These are phyloP conservation scores for Lordiphosa fenestrarum DNA, from an alignment of 2,888 invertebrate genomes.

Conservation along the genomic window DNA sequence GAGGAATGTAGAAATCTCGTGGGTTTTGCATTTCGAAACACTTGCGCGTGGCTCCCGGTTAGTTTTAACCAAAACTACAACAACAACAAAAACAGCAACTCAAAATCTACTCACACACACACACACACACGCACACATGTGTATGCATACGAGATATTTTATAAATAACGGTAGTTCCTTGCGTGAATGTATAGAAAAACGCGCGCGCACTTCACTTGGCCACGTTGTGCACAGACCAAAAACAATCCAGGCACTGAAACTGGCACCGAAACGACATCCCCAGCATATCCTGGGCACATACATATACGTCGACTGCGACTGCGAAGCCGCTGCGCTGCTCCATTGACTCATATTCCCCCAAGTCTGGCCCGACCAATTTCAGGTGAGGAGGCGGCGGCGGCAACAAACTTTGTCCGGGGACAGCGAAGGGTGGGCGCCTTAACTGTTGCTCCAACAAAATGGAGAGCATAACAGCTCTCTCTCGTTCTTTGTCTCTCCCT, in stretches of 20 bases:
- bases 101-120: slow-evolving; percentile 16
- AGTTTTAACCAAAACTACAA: slow-evolving; percentile 21
- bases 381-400: slow-evolving; percentile 38
- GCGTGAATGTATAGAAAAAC: slow-evolving; percentile 35
- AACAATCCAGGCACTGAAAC: slow-evolving; percentile 79
- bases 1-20: slow-evolving; percentile 38
- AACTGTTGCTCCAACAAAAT: slow-evolving; percentile 60
- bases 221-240: slow-evolving; percentile 75
- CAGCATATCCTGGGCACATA: slow-evolving; percentile 53
- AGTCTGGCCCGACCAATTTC: slow-evolving; percentile 32
- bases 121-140: slow-evolving; percentile 13
- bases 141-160: slow-evolving; percentile 18
- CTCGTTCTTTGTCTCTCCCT: no score
- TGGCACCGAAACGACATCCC: slow-evolving; percentile 28
- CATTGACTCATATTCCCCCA: slow-evolving; percentile 36
- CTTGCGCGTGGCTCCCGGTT: slow-evolving; percentile 48
- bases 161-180: slow-evolving; percentile 38
- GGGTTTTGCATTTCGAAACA: slow-evolving; percentile 42
- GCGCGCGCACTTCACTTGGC: slow-evolving; percentile 39
- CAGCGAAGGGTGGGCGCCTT: slow-evolving; percentile 42
- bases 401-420: slow-evolving; percentile 58
- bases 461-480: not conserved
- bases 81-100: slow-evolving; percentile 22
- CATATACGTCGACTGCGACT: slow-evolving; percentile 4
- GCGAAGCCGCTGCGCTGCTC: slow-evolving; percentile 24